phyloP scores from a whole-genome alignment of 2,797 vertebrate genomes.

The Propithecus perrieri region DNA sequence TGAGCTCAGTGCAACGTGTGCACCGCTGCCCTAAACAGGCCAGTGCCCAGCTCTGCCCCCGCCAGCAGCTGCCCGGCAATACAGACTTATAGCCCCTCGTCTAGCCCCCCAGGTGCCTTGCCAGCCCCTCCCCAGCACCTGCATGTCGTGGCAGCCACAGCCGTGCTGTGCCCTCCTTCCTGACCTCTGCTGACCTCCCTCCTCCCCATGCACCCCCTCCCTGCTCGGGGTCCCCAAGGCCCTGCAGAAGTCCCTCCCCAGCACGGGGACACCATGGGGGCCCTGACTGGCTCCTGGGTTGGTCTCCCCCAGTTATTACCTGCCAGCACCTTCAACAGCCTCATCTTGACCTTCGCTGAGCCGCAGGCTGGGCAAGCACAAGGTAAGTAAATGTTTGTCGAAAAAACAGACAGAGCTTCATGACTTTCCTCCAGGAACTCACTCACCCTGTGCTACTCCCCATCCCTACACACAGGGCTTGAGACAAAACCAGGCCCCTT shows the following conservation, averaged over 20 bases:
- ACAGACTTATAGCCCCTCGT: neutral
- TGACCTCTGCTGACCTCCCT: neutral
- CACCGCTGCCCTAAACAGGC: neutral
- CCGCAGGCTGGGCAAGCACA: neutral
- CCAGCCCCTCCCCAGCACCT: neutral
- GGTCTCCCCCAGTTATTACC: neutral
- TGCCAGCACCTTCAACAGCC: neutral
- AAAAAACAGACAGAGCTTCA: neutral
- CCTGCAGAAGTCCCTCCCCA: too few relatives aligned
- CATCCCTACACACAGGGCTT: neutral
- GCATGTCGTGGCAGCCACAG: neutral
- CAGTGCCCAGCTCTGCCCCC: neutral
- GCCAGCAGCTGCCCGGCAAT: neutral
- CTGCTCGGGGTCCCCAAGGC: neutral
- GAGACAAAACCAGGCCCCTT: neutral
- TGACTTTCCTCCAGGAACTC: neutral
- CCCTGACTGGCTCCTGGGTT: rapidly evolving
- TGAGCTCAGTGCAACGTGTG: rapidly evolving
- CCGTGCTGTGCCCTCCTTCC: neutral
- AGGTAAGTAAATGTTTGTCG: neutral
- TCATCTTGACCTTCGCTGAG: rapidly evolving
- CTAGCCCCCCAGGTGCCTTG: rapidly evolving
- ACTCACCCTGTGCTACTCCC: neutral
- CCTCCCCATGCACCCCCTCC: rapidly evolving
- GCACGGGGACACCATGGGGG: rapidly evolving